phyloP scores from a whole-genome alignment of 2,888 invertebrate species.

The Osmoderma eremita region DNA sequence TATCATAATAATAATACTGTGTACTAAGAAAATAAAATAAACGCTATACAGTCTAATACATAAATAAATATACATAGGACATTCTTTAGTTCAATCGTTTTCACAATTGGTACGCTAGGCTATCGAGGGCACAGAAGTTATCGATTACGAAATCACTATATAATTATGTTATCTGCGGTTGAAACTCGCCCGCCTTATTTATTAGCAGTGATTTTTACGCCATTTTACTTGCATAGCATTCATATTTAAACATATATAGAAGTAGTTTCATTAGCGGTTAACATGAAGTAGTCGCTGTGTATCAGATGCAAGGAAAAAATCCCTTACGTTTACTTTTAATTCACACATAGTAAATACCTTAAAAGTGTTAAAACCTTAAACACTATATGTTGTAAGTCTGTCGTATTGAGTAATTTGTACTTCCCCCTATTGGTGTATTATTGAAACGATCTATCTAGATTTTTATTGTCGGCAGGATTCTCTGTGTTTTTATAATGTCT shows the following conservation, averaged over 20 bases:
- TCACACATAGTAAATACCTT: slow-evolving; percentile 22
- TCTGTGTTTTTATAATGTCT: slow-evolving; percentile 15
- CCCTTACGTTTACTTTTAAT: slow-evolving; percentile 15
- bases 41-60: no score
- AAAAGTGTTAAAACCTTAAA: neutral
- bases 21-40: no score
- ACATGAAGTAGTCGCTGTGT: no score
- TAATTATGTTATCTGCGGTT: slow-evolving; percentile 29
- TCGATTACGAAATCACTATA: slow-evolving; percentile 24
- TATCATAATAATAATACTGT: no score
- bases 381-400: neutral
- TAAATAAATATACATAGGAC: slow-evolving; percentile 12
- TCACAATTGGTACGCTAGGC: slow-evolving; percentile 22
- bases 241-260: slow-evolving; percentile 18
- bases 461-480: slow-evolving; percentile 16
- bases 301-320: neutral
- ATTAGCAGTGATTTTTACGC: slow-evolving; percentile 19
- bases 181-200: slow-evolving; percentile 26
- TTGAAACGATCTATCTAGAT: slow-evolving; percentile 15
- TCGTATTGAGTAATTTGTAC: slow-evolving; percentile 26
- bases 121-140: slow-evolving; percentile 6
- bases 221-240: slow-evolving; percentile 17
- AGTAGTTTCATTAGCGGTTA: neutral
- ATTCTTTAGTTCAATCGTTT: slow-evolving; percentile 11
- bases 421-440: slow-evolving; percentile 5